Evolutionary conservation across 2,797 vertebrate genomes (phyloP).

Genomic region (Intellagama lesueurii): DNA sequence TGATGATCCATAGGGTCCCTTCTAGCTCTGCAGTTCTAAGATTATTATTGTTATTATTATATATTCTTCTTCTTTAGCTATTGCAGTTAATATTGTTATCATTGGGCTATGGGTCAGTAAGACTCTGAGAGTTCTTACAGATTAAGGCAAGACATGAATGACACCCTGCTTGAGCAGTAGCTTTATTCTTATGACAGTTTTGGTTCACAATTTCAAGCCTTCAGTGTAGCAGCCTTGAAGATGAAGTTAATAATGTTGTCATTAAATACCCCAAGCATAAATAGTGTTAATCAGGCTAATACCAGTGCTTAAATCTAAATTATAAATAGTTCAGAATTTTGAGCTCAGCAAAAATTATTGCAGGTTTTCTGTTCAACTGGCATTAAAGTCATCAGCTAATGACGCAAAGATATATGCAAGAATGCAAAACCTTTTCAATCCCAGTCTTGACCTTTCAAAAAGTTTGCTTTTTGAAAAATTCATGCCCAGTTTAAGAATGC

Average conservation of each 20-base stretch:
- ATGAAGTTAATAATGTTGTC: background rate
- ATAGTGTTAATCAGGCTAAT: background rate
- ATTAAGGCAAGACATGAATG: constrained; percentile 34
- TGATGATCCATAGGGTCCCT: too few species aligned
- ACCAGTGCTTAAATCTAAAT: background rate
- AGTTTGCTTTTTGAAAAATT: constrained; percentile 14
- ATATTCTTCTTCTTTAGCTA: background rate
- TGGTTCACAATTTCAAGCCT: constrained; percentile 43
- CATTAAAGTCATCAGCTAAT: constrained; percentile 16
- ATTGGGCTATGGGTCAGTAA: constrained; percentile 34
- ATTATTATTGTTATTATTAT: too few species aligned
- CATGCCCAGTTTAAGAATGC: constrained; percentile 15
- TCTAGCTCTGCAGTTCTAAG: too few species aligned
- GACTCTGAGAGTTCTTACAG: constrained; percentile 29
- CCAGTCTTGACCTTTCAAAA: background rate
- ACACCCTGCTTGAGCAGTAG: constrained; percentile 25
- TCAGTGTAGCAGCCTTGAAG: background rate
- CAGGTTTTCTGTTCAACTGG: constrained; percentile 5
- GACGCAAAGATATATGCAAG: background rate
- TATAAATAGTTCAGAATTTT: constrained; percentile 23
- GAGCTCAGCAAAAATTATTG: constrained; percentile 12
- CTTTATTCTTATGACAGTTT: constrained; percentile 39
- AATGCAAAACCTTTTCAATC: constrained; percentile 1
- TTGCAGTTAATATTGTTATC: constrained; percentile 14
- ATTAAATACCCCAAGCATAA: background rate